Conservation (phyloP, 2,888 invertebrate genomes). For the Microctonus hyperodae region DNA sequence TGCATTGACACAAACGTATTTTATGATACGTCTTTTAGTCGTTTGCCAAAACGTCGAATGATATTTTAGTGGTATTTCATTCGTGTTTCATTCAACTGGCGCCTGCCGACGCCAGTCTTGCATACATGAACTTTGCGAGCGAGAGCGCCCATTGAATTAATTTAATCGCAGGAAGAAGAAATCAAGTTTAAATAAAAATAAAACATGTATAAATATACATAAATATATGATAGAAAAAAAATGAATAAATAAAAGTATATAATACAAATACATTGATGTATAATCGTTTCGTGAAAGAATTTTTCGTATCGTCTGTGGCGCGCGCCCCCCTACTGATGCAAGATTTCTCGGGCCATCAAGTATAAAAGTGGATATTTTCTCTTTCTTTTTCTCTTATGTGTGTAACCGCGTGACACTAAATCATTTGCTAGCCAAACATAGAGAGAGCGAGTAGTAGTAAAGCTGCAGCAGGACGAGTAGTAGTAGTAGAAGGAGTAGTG, state of each 20-base stretch:
- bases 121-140: constrained; percentile 23
- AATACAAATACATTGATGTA: constrained; percentile 45
- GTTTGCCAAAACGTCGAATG: constrained; percentile 14
- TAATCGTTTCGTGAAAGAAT: constrained; percentile 60
- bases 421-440: constrained; percentile 60
- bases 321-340: constrained; percentile 51
- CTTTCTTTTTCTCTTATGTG: constrained; percentile 7
- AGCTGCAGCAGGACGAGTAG: constrained; percentile 15
- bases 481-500: neutral
- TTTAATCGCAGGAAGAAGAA: constrained; percentile 34
- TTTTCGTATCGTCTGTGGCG: constrained; percentile 42
- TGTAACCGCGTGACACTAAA: constrained; percentile 50
- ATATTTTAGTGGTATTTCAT: constrained; percentile 18
- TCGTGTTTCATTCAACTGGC: constrained; percentile 22
- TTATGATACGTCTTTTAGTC: neutral
- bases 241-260: constrained; percentile 29
- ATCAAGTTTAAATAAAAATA: constrained; percentile 28
- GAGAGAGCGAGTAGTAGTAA: constrained; percentile 45
- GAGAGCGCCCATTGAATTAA: constrained; percentile 36
- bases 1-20: neutral
- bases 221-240: constrained; percentile 20
- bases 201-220: constrained; percentile 15
- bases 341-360: constrained; percentile 52
- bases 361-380: constrained; percentile 36
- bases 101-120: constrained; percentile 22